A percentile compares a stretch with the other conserved stretches of the same genome.
phyloP scores from a whole-genome alignment of 2,113 vertebrate genomes.

The Tursiops truncatus region DNA sequence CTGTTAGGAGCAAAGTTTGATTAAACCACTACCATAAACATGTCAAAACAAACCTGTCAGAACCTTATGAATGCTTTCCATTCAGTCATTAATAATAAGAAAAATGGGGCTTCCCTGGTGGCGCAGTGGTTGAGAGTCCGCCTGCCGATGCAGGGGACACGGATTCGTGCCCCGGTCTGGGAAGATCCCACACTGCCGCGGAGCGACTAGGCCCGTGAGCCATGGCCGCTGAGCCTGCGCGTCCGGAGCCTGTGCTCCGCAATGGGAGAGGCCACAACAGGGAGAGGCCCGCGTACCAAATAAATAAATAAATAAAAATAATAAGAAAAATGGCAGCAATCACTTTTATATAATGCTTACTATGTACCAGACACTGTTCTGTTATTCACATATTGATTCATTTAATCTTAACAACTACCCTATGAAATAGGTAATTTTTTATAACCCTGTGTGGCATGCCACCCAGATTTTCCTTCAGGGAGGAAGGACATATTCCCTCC shows the following conservation, averaged over 20 bases:
- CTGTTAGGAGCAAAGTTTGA: not conserved
- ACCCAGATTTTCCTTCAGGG: not conserved
- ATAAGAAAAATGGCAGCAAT: constrained; percentile 14
- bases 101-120: not conserved
- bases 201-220: too few species aligned
- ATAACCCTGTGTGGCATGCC: accelerated
- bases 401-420: not conserved
- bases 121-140: too few species aligned
- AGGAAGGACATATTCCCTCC: not conserved
- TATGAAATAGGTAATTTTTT: not conserved
- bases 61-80: not conserved
- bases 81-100: constrained; percentile 46
- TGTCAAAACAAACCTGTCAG: constrained; percentile 54
- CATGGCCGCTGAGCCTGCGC: too few species aligned
- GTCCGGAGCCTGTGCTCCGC: too few species aligned
- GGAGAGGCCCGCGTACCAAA: too few species aligned
- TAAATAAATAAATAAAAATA: not conserved
- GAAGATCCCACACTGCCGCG: too few species aligned
- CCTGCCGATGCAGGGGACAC: too few species aligned
- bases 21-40: constrained; percentile 55
- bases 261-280: too few species aligned
- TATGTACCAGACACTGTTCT: not conserved
- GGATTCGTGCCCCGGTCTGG: too few species aligned
- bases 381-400: not conserved
- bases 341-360: not conserved